Evolutionary conservation across 2,113 vertebrate species (phyloP), one percentile per base, ranked within the genome.

Genomic region (Labeo catla): DNA sequence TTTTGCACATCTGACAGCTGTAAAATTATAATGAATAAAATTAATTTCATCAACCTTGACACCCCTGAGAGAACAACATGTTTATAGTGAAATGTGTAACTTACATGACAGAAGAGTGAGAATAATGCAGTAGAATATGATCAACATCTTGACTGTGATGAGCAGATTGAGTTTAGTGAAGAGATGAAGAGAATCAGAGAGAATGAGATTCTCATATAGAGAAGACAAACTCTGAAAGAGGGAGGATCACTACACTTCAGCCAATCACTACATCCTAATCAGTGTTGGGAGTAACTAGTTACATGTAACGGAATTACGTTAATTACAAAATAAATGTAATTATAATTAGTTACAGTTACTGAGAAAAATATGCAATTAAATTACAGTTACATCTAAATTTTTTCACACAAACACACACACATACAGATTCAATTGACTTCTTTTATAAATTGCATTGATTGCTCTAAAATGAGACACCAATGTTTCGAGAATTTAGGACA

Each of bases 221-320:
- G 70, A 74, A 73, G 70, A 73, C 43, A 47, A 74, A 74, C 21
- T 74, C 72, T 74, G 72, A 74, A 45, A 74, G 72, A 49, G 72
- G 43, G 72, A 74, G 19, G 72, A 74, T 6, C 70, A 28, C 61
- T 28, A 45, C 9, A 47, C 0, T 74, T 74, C 72, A 74, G 43
- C 39, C 72, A 47, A 74, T 74, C 72, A 13, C 10, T 47, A 23
- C 21, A 74, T 49, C 72, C 59, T 11, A 10, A n/a, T n/a, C n/a
- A n/a, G n/a, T n/a, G n/a, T n/a, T n/a, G n/a, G n/a, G n/a, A n/a
- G n/a, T n/a, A n/a, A n/a, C n/a, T n/a, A n/a, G n/a, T n/a, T n/a
- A n/a, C n/a, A n/a, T n/a, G n/a, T n/a, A n/a, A n/a, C n/a, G n/a
- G 28, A 28, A 28, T 28, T 28, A 28, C 28, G 2, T 28, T 28